Evolutionary conservation across 2,888 invertebrate genomes (phyloP).

Genomic region (Apeira syringaria): DNA sequence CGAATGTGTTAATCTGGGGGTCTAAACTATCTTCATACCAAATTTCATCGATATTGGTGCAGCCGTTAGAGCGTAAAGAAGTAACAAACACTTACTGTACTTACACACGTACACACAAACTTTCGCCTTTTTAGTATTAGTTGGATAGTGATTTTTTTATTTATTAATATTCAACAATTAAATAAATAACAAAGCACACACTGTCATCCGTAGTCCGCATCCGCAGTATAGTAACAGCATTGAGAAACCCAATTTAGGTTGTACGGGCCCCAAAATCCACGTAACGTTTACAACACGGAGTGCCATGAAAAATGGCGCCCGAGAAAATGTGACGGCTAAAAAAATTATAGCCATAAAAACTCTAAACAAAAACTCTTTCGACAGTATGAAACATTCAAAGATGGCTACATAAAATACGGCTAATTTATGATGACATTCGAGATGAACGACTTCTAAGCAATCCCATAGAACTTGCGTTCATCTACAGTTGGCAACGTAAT

Average conservation of each 20-base stretch:
- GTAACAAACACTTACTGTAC: too few relatives aligned
- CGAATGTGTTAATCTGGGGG: too few relatives aligned
- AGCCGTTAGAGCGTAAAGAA: too few relatives aligned
- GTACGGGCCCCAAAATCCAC: conserved; percentile 9
- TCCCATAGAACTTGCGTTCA: conserved; percentile 36
- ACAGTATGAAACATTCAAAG: conserved; percentile 61
- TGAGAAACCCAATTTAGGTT: conserved; percentile 2
- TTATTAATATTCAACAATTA: too few relatives aligned
- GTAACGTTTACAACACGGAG: background rate
- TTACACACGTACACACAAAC: too few relatives aligned
- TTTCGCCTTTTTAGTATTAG: too few relatives aligned
- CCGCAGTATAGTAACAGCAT: too few relatives aligned
- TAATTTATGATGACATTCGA: conserved; percentile 18
- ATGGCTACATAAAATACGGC: conserved; percentile 49
- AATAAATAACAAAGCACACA: too few relatives aligned
- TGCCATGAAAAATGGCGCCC: conserved; percentile 58
- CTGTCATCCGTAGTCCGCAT: too few relatives aligned
- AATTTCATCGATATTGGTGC: too few relatives aligned
- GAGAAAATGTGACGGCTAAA: conserved; percentile 61
- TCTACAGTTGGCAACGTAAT: conserved; percentile 55
- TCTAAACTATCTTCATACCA: too few relatives aligned
- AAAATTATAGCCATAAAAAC: conserved; percentile 45
- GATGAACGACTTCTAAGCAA: conserved; percentile 35
- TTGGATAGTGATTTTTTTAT: too few relatives aligned
- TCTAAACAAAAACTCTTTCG: conserved; percentile 46